Evolutionary conservation across 2,797 vertebrate species (phyloP).

Genomic region (Darevskia mixta): DNA sequence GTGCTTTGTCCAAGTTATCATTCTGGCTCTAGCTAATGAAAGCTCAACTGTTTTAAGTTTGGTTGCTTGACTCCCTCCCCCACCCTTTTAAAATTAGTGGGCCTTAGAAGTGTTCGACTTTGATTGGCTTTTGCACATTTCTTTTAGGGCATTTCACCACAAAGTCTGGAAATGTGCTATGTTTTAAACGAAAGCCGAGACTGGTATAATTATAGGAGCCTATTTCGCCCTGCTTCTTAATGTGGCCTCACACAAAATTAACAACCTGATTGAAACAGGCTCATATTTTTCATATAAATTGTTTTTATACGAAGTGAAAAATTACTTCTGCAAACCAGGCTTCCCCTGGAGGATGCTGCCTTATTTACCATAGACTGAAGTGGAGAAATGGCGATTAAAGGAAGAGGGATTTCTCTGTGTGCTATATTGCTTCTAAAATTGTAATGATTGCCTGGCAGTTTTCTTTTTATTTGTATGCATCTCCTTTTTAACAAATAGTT

Average conservation of each 20-base stretch:
- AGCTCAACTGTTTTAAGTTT: not conserved
- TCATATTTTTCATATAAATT: constrained; percentile 22
- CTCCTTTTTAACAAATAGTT: constrained; percentile 70
- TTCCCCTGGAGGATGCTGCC: constrained; percentile 65
- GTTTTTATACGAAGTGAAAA: constrained; percentile 56
- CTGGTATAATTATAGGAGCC: fast-evolving
- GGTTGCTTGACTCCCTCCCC: not conserved
- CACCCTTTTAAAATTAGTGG: not conserved
- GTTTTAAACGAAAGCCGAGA: constrained; percentile 37
- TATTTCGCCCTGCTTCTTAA: constrained; percentile 22
- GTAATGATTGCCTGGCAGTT: constrained; percentile 73
- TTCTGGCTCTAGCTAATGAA: not conserved
- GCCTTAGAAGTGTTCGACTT: not conserved
- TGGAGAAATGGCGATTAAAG: constrained; percentile 62
- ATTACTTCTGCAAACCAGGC: constrained; percentile 68
- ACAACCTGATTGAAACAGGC: constrained; percentile 58
- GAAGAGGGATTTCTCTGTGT: constrained; percentile 51
- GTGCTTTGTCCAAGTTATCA: not conserved
- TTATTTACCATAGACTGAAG: constrained; percentile 73
- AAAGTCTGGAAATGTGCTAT: constrained; percentile 8
- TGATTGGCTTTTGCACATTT: not conserved
- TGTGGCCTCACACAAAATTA: constrained; percentile 19
- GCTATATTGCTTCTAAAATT: constrained; percentile 69
- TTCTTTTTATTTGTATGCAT: constrained; percentile 65
- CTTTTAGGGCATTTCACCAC: constrained; percentile 13